Evolutionary conservation across 2,888 invertebrate genomes (phyloP).

Genomic region (Coenonympha glycerion): DNA sequence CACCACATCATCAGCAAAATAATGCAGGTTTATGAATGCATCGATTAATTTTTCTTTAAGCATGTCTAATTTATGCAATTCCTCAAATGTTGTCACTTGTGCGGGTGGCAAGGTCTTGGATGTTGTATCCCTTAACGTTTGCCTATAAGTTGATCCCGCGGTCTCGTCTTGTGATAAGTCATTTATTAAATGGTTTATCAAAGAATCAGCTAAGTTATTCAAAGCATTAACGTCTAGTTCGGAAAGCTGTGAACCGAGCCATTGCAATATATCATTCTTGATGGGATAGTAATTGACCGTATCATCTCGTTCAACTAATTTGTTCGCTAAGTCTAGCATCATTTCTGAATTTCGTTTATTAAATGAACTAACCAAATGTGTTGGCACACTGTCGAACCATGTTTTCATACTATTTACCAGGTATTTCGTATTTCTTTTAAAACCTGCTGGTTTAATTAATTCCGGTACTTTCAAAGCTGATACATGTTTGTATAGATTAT

Average conservation of each 20-base stretch:
- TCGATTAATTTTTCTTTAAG: conserved; percentile 51
- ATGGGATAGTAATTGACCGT: neutral
- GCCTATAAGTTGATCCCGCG: conserved; percentile 34
- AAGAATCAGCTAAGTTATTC: conserved; percentile 14
- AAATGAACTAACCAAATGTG: neutral
- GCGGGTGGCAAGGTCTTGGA: conserved; percentile 39
- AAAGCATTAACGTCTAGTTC: neutral
- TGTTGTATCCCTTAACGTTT: conserved; percentile 41
- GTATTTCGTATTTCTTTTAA: neutral
- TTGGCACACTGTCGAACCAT: conserved; percentile 13
- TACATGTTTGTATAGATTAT: conserved; percentile 7
- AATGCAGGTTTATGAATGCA: conserved; percentile 49
- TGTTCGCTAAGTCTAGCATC: conserved; percentile 9
- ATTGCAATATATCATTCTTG: conserved; percentile 13
- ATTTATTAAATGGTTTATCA: conserved; percentile 14
- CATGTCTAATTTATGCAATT: conserved; percentile 40
- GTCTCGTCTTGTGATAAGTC: neutral
- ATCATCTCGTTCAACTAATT: neutral
- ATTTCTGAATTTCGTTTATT: neutral
- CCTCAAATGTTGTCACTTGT: conserved; percentile 33
- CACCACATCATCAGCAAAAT: conserved; percentile 33
- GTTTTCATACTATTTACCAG: conserved; percentile 3
- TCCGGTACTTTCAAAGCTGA: neutral
- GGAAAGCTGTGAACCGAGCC: conserved; percentile 17
- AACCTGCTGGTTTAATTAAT: neutral